These are phyloP conservation scores for Tapirus indicus DNA, from an alignment of 2,797 vertebrate genomes.

Conservation along the genomic window DNA sequence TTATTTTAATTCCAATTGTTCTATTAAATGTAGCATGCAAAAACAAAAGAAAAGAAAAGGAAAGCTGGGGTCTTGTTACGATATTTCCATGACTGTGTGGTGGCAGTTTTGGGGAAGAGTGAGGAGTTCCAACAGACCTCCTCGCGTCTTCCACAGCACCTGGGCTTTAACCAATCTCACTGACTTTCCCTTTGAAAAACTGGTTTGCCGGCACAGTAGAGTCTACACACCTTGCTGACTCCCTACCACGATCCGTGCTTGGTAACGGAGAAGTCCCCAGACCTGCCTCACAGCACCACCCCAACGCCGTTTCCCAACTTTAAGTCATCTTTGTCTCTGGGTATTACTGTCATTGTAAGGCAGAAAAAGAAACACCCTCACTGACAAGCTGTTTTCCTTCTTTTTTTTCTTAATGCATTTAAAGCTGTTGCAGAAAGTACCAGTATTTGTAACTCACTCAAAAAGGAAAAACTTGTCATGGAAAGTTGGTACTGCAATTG, in stretches of 20 bases:
- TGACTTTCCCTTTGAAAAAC: slow-evolving; percentile 35
- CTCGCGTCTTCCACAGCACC: neutral
- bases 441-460: neutral
- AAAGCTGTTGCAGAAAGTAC: neutral
- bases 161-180: slow-evolving; percentile 17
- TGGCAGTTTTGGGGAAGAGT: neutral
- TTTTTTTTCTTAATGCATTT: neutral
- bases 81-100: neutral
- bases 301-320: neutral
- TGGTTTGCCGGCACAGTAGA: neutral
- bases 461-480: neutral
- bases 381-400: neutral
- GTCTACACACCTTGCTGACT: neutral
- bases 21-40: slow-evolving; percentile 2
- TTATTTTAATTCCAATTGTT: slow-evolving; percentile 50
- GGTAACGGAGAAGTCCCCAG: neutral
- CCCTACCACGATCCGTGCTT: neutral
- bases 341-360: neutral
- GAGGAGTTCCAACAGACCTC: neutral
- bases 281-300: neutral
- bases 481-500: neutral
- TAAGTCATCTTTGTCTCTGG: slow-evolving; percentile 44
- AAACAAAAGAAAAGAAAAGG: neutral
- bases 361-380: slow-evolving; percentile 47
- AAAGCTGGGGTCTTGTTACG: neutral